phyloP scores from a whole-genome alignment of 2,888 invertebrate genomes.

The Dryocosmus kuriphilus region DNA sequence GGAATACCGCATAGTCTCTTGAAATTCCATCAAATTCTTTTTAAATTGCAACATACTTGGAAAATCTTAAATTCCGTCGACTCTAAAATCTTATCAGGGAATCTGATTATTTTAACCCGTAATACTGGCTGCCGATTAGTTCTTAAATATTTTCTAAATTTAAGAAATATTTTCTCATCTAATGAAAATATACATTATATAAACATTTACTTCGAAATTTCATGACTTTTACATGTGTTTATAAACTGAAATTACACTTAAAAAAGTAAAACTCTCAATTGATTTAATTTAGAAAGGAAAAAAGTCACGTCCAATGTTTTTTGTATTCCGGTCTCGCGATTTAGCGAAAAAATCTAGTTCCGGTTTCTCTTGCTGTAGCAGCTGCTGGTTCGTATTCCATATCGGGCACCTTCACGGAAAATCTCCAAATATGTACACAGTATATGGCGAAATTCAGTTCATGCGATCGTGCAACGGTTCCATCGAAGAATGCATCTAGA shows the following conservation, averaged over 20 bases:
- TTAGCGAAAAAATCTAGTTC: neutral
- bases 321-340: neutral
- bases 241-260: neutral
- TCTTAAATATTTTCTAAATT: neutral
- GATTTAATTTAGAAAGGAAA: neutral
- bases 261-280: neutral
- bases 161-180: neutral
- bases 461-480: conserved; percentile 14
- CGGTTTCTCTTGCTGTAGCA: neutral
- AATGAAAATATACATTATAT: neutral
- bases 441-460: conserved; percentile 19
- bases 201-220: too few species aligned
- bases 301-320: neutral
- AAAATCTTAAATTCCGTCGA: neutral
- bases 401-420: conserved; percentile 12
- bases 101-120: too few species aligned
- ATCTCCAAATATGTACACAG: conserved; percentile 32
- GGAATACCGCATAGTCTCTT: conserved; percentile 2
- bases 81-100: too few species aligned
- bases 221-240: too few species aligned
- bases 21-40: conserved; percentile 24
- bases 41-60: neutral
- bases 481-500: conserved; percentile 30
- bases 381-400: conserved; percentile 21
- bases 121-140: too few species aligned